Conservation (phyloP, 2,888 invertebrate species). For the Amiota mariae region DNA sequence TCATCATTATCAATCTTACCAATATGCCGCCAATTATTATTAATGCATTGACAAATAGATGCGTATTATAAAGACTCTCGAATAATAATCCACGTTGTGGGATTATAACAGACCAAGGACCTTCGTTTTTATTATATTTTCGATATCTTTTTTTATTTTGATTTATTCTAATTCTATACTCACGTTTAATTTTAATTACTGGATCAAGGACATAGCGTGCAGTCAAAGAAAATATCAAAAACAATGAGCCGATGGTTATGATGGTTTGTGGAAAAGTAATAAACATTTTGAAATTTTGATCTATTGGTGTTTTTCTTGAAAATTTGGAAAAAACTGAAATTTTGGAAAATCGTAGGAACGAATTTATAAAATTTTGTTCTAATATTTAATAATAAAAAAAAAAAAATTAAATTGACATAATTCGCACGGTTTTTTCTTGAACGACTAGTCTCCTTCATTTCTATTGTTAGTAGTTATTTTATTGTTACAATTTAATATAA, state of each 20-base stretch:
- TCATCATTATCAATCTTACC: not conserved
- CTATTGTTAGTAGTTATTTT: no score
- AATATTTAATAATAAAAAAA: no score
- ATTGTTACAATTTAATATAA: no score
- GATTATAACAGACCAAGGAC: not conserved
- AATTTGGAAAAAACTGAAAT: not conserved
- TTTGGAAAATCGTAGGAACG: not conserved
- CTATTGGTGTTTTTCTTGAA: not conserved
- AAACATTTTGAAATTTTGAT: no score
- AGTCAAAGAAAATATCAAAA: conserved; percentile 12
- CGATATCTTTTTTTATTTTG: no score
- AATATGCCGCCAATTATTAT: conserved; percentile 8
- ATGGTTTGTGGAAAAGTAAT: not conserved
- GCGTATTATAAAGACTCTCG: conserved; percentile 15
- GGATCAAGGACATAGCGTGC: conserved; percentile 5
- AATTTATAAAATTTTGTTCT: no score
- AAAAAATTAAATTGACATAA: no score
- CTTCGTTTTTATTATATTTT: not conserved
- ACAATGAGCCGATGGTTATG: conserved; percentile 5
- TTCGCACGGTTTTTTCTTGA: no score
- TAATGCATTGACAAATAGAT: conserved; percentile 8
- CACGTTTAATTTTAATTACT: not conserved
- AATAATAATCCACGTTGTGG: not conserved
- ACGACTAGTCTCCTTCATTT: no score
- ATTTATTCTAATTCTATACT: not conserved